Base-by-base conservation (phyloP, 2,797 vertebrate species). In the Sebastolobus altivelis region DNA sequence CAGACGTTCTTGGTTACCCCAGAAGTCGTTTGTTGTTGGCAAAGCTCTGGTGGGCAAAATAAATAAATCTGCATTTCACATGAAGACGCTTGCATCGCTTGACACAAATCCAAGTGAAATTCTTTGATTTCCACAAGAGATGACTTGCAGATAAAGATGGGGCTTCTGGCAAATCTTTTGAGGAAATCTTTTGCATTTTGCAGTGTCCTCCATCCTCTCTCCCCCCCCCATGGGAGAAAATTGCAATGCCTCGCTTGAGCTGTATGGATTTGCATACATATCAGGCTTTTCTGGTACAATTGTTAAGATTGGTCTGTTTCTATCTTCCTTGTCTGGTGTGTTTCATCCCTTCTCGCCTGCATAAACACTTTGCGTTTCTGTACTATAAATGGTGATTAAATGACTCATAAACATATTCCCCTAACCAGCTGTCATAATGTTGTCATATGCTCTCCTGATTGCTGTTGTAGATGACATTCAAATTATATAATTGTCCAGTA, bases 21-120 rank as follows among this genome's bases (percentile, higher is more conserved):
- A 71, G 68, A 76, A 88, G 72, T 83, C 63, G 38, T 92, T 90
- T 90, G 89, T 87, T 81, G 80, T 83, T 84, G 79, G 80, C 79
- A 90, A 66, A 71, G 68, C 79, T 75, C 61, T 5, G 6, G 56
- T 65, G 43, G 13, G 49, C 11, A 78, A 31, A 60, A 73, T 74
- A 43, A 65, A 54, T 55, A 43, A 8, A 76, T 74, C 61, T 87
- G 79, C 79, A 87, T 82, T 90, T 82, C 78, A 84, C 77, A 85
- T 60, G 52, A 77, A 74, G 38, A 82, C 58, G 33, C 49, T 72
- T 79, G 56, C 72, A 66, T 65, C 1, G n/a, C 71, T 84, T 83
- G 80, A 90, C 73, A 87, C 46, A 75, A 82, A 90, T 89, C 83
- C 70, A 82, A 80, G 70, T 13, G 46, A 68, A 70, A 70, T 71